Conservation (phyloP, 2,888 invertebrate species). For the Ceramica pisi region DNA sequence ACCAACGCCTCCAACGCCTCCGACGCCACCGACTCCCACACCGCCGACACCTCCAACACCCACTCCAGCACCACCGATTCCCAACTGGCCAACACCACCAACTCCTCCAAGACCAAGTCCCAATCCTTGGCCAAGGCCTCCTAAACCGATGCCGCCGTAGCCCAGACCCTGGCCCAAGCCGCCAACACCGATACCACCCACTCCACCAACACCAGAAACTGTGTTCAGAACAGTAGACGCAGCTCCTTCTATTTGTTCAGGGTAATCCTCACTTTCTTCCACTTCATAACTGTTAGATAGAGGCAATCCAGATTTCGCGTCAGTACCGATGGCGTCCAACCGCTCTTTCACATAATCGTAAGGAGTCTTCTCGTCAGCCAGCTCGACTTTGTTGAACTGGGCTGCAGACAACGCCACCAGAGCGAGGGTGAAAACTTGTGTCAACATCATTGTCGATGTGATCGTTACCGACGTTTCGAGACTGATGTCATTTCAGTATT, state of each 20-base stretch:
- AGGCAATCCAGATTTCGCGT: slow-evolving; percentile 81
- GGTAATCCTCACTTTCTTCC: slow-evolving; percentile 91
- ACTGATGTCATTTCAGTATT: slow-evolving; percentile 87
- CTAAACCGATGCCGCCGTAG: slow-evolving; percentile 71
- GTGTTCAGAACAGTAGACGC: slow-evolving; percentile 84
- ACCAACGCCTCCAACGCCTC: slow-evolving; percentile 72
- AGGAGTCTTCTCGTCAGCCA: slow-evolving; percentile 84
- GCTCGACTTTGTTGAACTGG: slow-evolving; percentile 77
- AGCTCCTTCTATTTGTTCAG: slow-evolving; percentile 86
- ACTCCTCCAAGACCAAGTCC: slow-evolving; percentile 72
- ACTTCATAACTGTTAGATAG: slow-evolving; percentile 90
- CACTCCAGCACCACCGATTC: slow-evolving; percentile 70
- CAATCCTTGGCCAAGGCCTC: slow-evolving; percentile 67
- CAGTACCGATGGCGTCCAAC: slow-evolving; percentile 80
- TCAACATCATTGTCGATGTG: slow-evolving; percentile 79
- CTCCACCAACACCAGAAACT: slow-evolving; percentile 78
- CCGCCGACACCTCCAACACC: slow-evolving; percentile 73
- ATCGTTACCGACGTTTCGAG: slow-evolving; percentile 78
- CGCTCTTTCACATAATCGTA: slow-evolving; percentile 87
- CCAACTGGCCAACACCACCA: slow-evolving; percentile 67
- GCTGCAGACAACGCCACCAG: slow-evolving; percentile 76
- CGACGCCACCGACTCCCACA: slow-evolving; percentile 69
- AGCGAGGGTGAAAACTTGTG: slow-evolving; percentile 76
- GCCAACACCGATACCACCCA: slow-evolving; percentile 70
- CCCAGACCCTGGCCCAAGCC: slow-evolving; percentile 65